phyloP scores from a whole-genome alignment of 2,797 vertebrate genomes.

The Trachurus trachurus region DNA sequence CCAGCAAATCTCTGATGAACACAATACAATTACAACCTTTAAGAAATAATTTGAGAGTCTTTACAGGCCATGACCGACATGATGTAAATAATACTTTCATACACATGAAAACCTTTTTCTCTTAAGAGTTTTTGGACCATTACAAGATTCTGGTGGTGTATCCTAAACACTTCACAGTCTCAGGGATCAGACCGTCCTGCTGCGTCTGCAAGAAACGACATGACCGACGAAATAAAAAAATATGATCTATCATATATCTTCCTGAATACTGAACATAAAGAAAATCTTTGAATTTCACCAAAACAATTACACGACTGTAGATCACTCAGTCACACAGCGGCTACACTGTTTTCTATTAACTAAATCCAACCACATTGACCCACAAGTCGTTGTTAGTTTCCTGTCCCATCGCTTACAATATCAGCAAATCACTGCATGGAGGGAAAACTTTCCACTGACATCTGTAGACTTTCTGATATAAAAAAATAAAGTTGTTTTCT shows the following conservation, averaged over 20 bases:
- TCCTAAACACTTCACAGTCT: background rate
- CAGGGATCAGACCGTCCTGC: background rate
- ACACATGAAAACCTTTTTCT: constrained; percentile 12
- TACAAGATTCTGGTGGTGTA: background rate
- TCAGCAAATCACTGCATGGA: constrained; percentile 22
- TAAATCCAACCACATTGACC: constrained; percentile 43
- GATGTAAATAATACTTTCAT: constrained; percentile 22
- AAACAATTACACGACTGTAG: constrained; percentile 20
- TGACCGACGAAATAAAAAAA: background rate
- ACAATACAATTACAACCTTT: constrained; percentile 19
- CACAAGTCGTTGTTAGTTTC: constrained; percentile 27
- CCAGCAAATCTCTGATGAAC: constrained; percentile 32
- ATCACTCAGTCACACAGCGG: constrained; percentile 43
- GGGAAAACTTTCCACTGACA: constrained; percentile 27
- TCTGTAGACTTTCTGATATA: background rate
- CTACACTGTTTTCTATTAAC: constrained; percentile 42
- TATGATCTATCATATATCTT: background rate
- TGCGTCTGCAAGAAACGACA: background rate
- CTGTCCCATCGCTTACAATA: constrained; percentile 29
- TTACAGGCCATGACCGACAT: constrained; percentile 5
- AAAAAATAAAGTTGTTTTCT: background rate
- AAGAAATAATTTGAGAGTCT: background rate
- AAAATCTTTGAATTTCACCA: constrained; percentile 15
- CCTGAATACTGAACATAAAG: background rate
- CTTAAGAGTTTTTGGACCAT: background rate